These are phyloP conservation scores for Neomorphus geoffroyi DNA, from an alignment of 2,797 vertebrate species.

Conservation along the genomic window DNA sequence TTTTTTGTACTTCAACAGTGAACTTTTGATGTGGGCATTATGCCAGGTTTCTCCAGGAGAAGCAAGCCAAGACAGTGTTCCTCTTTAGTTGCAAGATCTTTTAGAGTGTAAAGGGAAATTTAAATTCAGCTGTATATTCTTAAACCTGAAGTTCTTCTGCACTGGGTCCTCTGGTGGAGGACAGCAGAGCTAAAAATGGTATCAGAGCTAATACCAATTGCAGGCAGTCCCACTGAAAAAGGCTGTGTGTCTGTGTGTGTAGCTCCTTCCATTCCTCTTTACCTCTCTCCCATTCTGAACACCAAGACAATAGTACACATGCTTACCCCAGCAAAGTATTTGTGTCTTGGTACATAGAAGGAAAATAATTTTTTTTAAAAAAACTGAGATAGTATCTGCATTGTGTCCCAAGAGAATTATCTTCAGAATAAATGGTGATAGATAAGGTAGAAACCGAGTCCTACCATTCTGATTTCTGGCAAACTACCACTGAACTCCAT, in stretches of 20 bases:
- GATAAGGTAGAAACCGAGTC: not conserved
- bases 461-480: not conserved
- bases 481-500: not conserved
- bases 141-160: not conserved
- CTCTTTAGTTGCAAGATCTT: not conserved
- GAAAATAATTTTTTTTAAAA: not conserved
- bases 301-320: not conserved
- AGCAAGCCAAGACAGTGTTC: not conserved
- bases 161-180: not conserved
- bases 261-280: not conserved
- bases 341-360: not conserved
- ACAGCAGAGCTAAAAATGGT: not conserved
- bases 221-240: not conserved
- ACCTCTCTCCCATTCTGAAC: not conserved
- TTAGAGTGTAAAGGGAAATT: not conserved
- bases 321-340: not conserved
- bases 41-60: not conserved
- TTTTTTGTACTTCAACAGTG: not conserved
- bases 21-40: not conserved
- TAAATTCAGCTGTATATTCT: not conserved
- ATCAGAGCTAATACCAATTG: not conserved
- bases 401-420: conserved; percentile 3
- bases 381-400: fast-evolving
- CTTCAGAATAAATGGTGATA: not conserved
- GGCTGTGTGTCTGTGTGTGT: too few species aligned